These are phyloP conservation scores for Drosophila elegans DNA, from an alignment of 1,140 invertebrate genomes.

Conservation along the genomic window DNA sequence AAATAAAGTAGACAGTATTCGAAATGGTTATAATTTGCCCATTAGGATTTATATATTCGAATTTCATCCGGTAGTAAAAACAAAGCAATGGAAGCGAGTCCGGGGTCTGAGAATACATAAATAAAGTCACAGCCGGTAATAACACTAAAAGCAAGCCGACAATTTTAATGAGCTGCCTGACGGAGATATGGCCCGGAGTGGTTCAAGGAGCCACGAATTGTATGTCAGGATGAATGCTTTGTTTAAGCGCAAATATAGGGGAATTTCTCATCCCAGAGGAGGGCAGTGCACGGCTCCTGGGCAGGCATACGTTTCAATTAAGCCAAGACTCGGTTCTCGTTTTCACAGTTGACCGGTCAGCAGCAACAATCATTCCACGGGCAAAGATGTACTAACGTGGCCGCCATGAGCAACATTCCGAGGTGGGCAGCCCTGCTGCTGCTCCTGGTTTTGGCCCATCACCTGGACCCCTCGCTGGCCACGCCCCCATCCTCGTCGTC, in stretches of 20 bases:
- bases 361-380: conserved; percentile 19
- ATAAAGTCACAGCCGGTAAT: conserved; percentile 50
- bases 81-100: neutral
- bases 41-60: conserved; percentile 19
- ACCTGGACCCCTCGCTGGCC: conserved; percentile 36
- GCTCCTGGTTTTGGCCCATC: conserved; percentile 66
- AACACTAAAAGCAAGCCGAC: conserved; percentile 50
- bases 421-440: conserved; percentile 68
- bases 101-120: conserved; percentile 29
- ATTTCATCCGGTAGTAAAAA: conserved; percentile 30
- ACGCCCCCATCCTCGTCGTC: conserved; percentile 18
- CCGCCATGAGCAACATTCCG: conserved; percentile 71
- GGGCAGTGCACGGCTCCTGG: conserved; percentile 18
- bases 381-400: conserved; percentile 55
- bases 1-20: conserved; percentile 10
- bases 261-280: conserved; percentile 23
- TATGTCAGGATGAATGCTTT: conserved; percentile 19
- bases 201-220: neutral
- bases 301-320: conserved; percentile 62
- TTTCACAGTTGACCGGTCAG: conserved; percentile 15
- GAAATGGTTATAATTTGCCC: conserved; percentile 18
- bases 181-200: conserved; percentile 23
- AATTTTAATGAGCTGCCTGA: conserved; percentile 57
- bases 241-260: conserved; percentile 26
- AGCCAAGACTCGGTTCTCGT: conserved; percentile 20